A percentile compares a stretch with the other conserved stretches of the same genome.
Conservation (phyloP, 1,140 invertebrate species). For the Pseudachorutes palmiensis region DNA sequence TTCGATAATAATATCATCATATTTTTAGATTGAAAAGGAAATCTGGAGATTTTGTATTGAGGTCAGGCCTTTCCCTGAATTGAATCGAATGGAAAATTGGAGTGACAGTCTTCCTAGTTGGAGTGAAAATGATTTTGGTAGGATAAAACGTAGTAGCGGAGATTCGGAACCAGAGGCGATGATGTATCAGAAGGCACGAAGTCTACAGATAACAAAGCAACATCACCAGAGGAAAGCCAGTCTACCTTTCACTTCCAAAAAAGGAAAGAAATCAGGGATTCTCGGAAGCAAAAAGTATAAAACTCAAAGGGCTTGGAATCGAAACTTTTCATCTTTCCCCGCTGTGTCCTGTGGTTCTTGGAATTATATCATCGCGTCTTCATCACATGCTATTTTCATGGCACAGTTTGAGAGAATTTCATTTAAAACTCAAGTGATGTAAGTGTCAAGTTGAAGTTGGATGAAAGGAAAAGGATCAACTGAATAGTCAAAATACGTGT, state of each 20-base stretch:
- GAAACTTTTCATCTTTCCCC: neutral
- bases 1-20: conserved; percentile 8
- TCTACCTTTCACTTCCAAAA: neutral
- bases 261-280: neutral
- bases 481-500: too few relatives aligned
- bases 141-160: neutral
- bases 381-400: neutral
- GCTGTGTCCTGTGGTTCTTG: neutral
- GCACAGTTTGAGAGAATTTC: neutral
- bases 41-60: conserved; percentile 5
- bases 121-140: neutral
- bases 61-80: neutral
- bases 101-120: neutral
- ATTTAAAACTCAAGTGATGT: too few relatives aligned
- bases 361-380: neutral
- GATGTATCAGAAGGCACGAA: neutral
- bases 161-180: neutral
- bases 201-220: neutral
- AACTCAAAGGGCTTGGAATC: neutral
- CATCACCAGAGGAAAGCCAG: neutral
- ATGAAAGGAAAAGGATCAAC: too few relatives aligned
- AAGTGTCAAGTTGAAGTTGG: too few relatives aligned
- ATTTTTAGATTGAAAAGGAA: conserved; percentile 11
- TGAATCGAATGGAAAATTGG: conserved; percentile 7
- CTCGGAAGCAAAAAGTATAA: neutral